A percentile compares a stretch with the other conserved stretches of the same genome.
Conservation (phyloP, 1,140 invertebrate species). For the Hyphantria cunea region DNA sequence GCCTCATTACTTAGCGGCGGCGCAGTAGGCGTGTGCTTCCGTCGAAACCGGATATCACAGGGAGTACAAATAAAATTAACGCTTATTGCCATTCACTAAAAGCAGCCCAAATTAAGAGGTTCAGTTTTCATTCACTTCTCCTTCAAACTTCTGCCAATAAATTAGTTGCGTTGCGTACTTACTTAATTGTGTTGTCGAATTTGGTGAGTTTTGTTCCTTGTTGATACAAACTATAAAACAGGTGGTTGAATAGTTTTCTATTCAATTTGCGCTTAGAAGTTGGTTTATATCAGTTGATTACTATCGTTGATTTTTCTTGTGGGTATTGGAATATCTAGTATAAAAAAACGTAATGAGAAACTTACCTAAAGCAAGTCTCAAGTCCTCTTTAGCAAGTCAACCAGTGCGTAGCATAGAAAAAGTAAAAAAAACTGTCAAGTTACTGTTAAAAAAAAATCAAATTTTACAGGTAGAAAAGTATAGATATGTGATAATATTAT, state of each 20-base stretch:
- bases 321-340: too few relatives aligned
- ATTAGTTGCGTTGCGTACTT: constrained; percentile 23
- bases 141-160: constrained; percentile 16
- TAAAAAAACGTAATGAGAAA: too few relatives aligned
- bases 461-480: too few relatives aligned
- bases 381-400: too few relatives aligned
- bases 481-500: too few relatives aligned
- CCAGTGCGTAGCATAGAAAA: too few relatives aligned
- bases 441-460: too few relatives aligned
- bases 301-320: neutral
- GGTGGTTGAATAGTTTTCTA: constrained; percentile 15
- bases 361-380: too few relatives aligned
- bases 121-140: constrained; percentile 23
- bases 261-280: constrained; percentile 9
- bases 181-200: constrained; percentile 23
- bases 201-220: constrained; percentile 24
- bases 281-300: neutral
- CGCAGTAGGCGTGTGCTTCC: constrained; percentile 68
- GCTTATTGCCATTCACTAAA: constrained; percentile 45
- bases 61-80: constrained; percentile 72
- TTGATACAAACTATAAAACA: constrained; percentile 30
- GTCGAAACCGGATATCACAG: constrained; percentile 66
- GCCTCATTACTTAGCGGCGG: constrained; percentile 74
- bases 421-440: too few relatives aligned
- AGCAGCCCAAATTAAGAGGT: constrained; percentile 38